Evolutionary conservation across 2,888 invertebrate genomes (phyloP).

Genomic region (Theristus sp.): DNA sequence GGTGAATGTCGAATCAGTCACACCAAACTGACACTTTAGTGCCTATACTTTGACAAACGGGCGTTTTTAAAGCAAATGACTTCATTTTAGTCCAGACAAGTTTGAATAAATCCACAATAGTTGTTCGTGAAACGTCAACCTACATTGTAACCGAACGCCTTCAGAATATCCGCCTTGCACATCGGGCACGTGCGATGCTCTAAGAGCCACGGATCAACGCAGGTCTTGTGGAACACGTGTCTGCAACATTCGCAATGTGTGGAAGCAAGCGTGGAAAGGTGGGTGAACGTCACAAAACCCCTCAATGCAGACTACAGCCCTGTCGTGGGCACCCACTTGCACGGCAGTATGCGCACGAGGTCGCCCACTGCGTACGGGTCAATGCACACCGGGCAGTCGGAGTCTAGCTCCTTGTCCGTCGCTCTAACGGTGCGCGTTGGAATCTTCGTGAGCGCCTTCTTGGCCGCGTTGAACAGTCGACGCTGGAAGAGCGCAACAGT

Average conservation of each 20-base stretch:
- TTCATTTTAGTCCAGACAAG: no score
- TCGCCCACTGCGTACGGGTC: conserved; percentile 74
- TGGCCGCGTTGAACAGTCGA: conserved; percentile 71
- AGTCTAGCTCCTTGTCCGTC: conserved; percentile 58
- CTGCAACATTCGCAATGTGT: no score
- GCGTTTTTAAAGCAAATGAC: no score
- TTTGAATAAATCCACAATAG: no score
- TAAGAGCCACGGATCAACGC: conserved; percentile 85
- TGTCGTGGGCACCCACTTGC: conserved; percentile 55
- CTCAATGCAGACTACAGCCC: no score
- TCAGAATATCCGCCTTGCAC: conserved; percentile 88
- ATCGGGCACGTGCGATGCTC: conserved; percentile 87
- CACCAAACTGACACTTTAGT: no score
- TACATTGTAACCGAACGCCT: conserved; percentile 36
- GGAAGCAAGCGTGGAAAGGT: neutral
- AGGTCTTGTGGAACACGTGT: conserved; percentile 82
- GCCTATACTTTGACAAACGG: no score
- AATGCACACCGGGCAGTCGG: conserved; percentile 79
- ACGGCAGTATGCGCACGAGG: conserved; percentile 66
- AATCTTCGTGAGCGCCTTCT: conserved; percentile 77
- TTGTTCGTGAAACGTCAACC: neutral
- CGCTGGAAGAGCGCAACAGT: conserved; percentile 43
- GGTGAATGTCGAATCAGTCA: no score
- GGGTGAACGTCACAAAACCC: neutral
- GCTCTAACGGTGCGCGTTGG: conserved; percentile 67